Evolutionary conservation across 2,888 invertebrate species (phyloP), one percentile per base, ranked within the genome.

Genomic region (Stenodera caucasica): DNA sequence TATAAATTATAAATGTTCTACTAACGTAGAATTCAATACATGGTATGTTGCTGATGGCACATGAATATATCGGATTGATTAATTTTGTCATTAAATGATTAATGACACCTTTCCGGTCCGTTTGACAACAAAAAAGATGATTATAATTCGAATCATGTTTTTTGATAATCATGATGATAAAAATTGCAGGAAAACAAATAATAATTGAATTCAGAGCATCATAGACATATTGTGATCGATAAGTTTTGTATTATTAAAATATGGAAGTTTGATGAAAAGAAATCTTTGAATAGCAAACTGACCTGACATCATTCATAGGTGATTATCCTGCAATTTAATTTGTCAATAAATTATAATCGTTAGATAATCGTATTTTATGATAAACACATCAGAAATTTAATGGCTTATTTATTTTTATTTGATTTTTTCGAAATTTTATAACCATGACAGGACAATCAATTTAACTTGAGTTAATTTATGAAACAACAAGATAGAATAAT

Each of bases 61-160:
- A 23, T 45, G 18, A 45, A 45, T 45, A 45, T 45, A 45, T 45
- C 12, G 21, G 5, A 45, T 45, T 45, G 45, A 45, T 45, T 21
- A 45, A 45, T 45, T 45, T 45, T 45, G 21, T 23, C 23, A 45
- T 45, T 45, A 45, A n/a, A n/a, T 45, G 45, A 45, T 45, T 21
- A 45, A 45, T 45, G 21, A 45, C 23, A 12, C 2, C 45, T 12
- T 21, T 21, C 21, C 21, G 18, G 45, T 11, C 2, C 7, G 45
- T 45, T 18, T 18, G 45, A 45, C 45, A 45, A 45, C 45, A 45
- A 45, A 21, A 21, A 21, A 4, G 9, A 45, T 14, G 12, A 35
- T 45, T 11, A 18, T 45, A 45, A 11, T 9, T 0, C 12, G 11
- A 23, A 45, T 23, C n/a, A 12, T 45, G 21, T 40, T 21, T 45